Evolutionary conservation across 2,113 vertebrate genomes (phyloP).

Genomic region (Aptenodytes forsteri): DNA sequence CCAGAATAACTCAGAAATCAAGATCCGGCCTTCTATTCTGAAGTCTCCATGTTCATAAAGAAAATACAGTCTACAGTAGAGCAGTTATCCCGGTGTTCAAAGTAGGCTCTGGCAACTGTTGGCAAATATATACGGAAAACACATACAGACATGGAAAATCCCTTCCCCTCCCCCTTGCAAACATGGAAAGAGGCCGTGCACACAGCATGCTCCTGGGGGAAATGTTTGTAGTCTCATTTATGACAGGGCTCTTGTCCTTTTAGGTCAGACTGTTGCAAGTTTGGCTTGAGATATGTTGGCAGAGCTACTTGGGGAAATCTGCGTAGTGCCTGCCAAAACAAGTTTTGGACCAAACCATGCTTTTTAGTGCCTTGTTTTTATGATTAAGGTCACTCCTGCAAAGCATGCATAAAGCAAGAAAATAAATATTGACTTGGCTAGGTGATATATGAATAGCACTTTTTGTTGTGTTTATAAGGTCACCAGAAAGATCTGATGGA

Average conservation of each 20-base stretch:
- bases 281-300: conserved; percentile 38
- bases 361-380: conserved; percentile 31
- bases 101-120: conserved; percentile 43
- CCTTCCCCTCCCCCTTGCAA: conserved; percentile 38
- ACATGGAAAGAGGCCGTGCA: conserved; percentile 33
- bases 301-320: neutral
- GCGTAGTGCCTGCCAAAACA: neutral
- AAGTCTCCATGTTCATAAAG: conserved; percentile 12
- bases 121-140: conserved; percentile 57
- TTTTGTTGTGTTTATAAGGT: conserved; percentile 26
- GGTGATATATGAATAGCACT: conserved; percentile 19
- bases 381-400: conserved; percentile 10
- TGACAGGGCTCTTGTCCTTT: conserved; percentile 56
- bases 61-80: conserved; percentile 33
- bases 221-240: conserved; percentile 52
- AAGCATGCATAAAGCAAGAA: neutral
- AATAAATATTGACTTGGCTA: conserved; percentile 41
- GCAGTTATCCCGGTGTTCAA: conserved; percentile 1
- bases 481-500: conserved; percentile 8
- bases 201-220: neutral
- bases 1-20: conserved; percentile 28
- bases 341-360: neutral
- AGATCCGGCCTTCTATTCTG: neutral
- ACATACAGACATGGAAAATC: conserved; percentile 57
- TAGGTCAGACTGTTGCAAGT: conserved; percentile 32